These are phyloP conservation scores for Galemys pyrenaicus DNA, from an alignment of 2,113 vertebrate species.

Conservation along the genomic window DNA sequence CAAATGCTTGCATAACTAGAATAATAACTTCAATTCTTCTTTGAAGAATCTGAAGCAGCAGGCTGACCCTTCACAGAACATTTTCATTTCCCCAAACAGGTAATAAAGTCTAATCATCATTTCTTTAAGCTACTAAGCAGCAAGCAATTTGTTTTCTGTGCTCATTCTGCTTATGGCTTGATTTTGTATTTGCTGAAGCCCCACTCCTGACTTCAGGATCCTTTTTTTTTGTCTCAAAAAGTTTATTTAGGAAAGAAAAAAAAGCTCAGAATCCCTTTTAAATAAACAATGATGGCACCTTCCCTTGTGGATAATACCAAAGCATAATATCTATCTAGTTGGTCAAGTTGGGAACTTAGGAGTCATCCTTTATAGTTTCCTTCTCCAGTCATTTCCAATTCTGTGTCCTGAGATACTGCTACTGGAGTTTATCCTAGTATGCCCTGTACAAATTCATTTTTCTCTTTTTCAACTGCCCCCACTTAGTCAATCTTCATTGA, in stretches of 20 bases:
- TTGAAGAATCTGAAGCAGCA: not conserved
- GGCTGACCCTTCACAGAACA: slow-evolving; percentile 24
- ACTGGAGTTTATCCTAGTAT: not conserved
- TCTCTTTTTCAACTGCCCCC: not conserved
- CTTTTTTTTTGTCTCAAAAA: too few species aligned
- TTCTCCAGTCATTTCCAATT: not conserved
- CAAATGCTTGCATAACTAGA: not conserved
- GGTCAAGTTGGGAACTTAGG: not conserved
- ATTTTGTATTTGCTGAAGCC: not conserved
- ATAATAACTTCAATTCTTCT: slow-evolving; percentile 32
- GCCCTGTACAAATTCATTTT: not conserved
- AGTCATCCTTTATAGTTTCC: not conserved
- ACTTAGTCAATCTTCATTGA: not conserved
- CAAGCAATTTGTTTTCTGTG: slow-evolving; percentile 11
- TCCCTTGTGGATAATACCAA: not conserved
- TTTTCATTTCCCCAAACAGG: slow-evolving; percentile 42
- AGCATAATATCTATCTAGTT: not conserved
- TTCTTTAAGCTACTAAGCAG: slow-evolving; percentile 53
- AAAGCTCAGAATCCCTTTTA: not conserved
- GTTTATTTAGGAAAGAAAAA: too few species aligned
- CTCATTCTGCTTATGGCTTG: not conserved
- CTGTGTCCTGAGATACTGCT: not conserved
- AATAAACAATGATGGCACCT: slow-evolving; percentile 24
- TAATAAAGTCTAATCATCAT: slow-evolving; percentile 39
- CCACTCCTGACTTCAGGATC: not conserved